Evolutionary conservation across 1,140 invertebrate species (phyloP).

Genomic region (Plodia interpunctella): DNA sequence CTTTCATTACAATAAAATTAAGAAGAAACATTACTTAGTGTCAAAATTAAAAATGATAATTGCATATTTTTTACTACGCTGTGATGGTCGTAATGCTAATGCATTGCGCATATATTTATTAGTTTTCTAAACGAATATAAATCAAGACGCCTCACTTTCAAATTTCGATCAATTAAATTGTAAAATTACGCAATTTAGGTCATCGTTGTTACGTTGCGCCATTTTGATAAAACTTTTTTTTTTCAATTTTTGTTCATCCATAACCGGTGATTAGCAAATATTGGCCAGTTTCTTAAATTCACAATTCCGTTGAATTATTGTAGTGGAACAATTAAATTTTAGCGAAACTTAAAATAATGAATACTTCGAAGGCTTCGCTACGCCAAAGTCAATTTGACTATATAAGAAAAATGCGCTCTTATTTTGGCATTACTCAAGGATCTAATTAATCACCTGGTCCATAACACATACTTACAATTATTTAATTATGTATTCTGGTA

Average conservation of each 20-base stretch:
- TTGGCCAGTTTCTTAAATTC: too few species aligned
- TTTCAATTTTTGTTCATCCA: neutral
- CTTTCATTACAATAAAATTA: neutral
- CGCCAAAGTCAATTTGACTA: too few species aligned
- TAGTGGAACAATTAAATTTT: too few species aligned
- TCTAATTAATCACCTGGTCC: too few species aligned
- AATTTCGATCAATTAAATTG: conserved; percentile 12
- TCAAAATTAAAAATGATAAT: conserved; percentile 3
- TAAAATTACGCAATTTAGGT: conserved; percentile 7
- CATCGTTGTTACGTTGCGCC: conserved; percentile 5
- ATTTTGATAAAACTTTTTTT: neutral
- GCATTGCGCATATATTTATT: neutral
- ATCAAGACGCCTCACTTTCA: conserved; percentile 9
- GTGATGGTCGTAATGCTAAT: neutral
- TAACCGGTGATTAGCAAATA: too few species aligned
- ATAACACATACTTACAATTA: too few species aligned
- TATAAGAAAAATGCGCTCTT: too few species aligned
- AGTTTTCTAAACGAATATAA: conserved; percentile 9
- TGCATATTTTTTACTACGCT: neutral
- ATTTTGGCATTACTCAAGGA: too few species aligned
- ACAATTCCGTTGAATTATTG: too few species aligned
- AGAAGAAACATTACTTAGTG: neutral
- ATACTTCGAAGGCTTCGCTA: too few species aligned
- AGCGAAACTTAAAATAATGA: too few species aligned
- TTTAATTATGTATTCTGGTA: too few species aligned